These are phyloP conservation scores for Pocillopora verrucosa DNA, from an alignment of 64 coral and sea anemone genomes.

Conservation along the genomic window DNA sequence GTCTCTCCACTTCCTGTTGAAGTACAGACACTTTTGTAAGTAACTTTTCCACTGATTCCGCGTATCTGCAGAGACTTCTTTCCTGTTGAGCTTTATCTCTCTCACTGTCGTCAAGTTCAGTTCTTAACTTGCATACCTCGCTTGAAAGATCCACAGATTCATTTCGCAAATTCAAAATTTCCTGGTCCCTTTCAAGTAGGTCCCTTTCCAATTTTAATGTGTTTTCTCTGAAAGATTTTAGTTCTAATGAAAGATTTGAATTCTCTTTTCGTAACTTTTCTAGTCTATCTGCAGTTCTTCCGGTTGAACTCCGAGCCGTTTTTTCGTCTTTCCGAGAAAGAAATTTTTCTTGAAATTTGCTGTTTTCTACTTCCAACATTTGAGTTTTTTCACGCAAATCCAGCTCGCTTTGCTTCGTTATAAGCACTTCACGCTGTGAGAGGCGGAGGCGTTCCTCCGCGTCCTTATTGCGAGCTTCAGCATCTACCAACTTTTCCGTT, in stretches of 20 bases:
- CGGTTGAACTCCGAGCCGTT: background rate
- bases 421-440: constrained; percentile 32
- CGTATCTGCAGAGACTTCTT: constrained; percentile 31
- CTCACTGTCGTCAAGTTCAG: constrained; percentile 56
- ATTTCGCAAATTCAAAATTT: constrained; percentile 79
- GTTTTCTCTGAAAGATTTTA: constrained; percentile 65
- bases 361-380: constrained; percentile 12
- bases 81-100: constrained; percentile 50
- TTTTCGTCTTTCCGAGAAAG: constrained; percentile 4
- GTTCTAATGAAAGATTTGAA: constrained; percentile 42
- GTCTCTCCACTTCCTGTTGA: constrained; percentile 22
- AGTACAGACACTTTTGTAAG: constrained; percentile 26
- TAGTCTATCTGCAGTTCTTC: constrained; percentile 49
- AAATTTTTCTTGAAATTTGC: constrained; percentile 12
- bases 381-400: constrained; percentile 54
- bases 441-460: constrained; percentile 22
- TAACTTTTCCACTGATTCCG: constrained; percentile 17
- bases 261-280: constrained; percentile 40
- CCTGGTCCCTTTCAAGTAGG: constrained; percentile 74
- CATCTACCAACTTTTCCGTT: constrained; percentile 17
- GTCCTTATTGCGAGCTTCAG: constrained; percentile 48
- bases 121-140: constrained; percentile 76
- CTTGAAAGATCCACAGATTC: constrained; percentile 88
- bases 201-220: constrained; percentile 76
- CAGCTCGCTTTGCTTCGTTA: constrained; percentile 34